phyloP scores from a whole-genome alignment of 2,888 invertebrate species.

The Myopa tessellatipennis region DNA sequence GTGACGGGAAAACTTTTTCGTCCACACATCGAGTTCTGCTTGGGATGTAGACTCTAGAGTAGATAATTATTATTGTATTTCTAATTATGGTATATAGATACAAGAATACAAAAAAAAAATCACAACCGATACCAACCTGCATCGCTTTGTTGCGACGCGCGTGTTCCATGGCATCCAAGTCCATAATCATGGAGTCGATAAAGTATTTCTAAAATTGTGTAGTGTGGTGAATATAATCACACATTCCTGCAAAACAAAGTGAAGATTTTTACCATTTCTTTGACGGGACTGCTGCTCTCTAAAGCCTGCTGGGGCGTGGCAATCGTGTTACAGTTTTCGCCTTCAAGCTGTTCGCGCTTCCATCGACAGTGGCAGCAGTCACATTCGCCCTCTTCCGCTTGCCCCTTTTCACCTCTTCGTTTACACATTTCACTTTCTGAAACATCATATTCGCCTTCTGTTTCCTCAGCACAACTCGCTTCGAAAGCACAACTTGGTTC shows the following conservation, averaged over 20 bases:
- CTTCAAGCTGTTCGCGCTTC: constrained; percentile 32
- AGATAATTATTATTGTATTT: too few species aligned
- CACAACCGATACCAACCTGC: constrained; percentile 46
- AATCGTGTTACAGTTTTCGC: constrained; percentile 49
- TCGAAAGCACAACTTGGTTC: neutral
- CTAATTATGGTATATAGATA: neutral
- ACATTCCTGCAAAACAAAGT: neutral
- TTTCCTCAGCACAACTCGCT: neutral
- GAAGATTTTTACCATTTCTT: constrained; percentile 46
- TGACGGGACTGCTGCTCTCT: constrained; percentile 1
- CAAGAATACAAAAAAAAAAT: neutral
- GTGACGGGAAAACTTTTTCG: constrained; percentile 59
- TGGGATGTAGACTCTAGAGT: neutral
- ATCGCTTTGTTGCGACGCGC: constrained; percentile 51
- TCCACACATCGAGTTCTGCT: neutral
- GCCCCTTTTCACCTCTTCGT: constrained; percentile 28
- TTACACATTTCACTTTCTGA: constrained; percentile 9
- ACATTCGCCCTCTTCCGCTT: constrained; percentile 44
- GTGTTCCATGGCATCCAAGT: constrained; percentile 60
- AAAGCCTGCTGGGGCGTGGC: constrained; percentile 41
- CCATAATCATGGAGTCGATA: constrained; percentile 60
- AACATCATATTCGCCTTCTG: constrained; percentile 19
- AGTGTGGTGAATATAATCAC: neutral
- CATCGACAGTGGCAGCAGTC: constrained; percentile 58
- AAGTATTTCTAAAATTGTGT: constrained; percentile 57